Percentiles rank a stretch among this genome's conserved stretches.
phyloP scores from a whole-genome alignment of 2,113 vertebrate genomes.

The Dendropsophus ebraccatus region DNA sequence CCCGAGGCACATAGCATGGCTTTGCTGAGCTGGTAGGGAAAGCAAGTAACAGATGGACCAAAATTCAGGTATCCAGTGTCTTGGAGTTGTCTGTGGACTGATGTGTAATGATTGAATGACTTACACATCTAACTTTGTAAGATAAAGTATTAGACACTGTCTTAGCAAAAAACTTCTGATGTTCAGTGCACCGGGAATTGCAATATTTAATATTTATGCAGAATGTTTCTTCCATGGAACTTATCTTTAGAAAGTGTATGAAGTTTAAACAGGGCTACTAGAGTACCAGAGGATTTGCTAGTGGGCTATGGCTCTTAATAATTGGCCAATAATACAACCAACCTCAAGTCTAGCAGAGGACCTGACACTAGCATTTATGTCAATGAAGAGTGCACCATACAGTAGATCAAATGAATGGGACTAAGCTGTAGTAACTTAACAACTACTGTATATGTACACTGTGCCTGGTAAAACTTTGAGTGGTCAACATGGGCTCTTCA shows the following conservation, averaged over 20 bases:
- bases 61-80: conserved; percentile 10
- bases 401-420: no score
- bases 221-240: not conserved
- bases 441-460: no score
- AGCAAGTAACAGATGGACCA: conserved; percentile 27
- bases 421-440: no score
- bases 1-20: conserved; percentile 16
- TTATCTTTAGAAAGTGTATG: not conserved
- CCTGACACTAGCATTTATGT: no score
- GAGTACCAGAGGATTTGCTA: not conserved
- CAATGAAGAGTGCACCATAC: no score
- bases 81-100: not conserved
- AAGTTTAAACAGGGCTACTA: not conserved
- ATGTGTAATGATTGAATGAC: not conserved
- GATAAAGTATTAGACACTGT: not conserved
- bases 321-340: not conserved
- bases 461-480: no score
- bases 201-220: not conserved
- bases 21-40: conserved; percentile 9
- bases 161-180: not conserved
- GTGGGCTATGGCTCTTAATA: not conserved
- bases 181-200: not conserved
- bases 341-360: not conserved
- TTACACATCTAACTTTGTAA: not conserved
- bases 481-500: no score